Evolutionary conservation across 1,140 invertebrate species (phyloP).

Genomic region (Megalonaias nervosa): DNA sequence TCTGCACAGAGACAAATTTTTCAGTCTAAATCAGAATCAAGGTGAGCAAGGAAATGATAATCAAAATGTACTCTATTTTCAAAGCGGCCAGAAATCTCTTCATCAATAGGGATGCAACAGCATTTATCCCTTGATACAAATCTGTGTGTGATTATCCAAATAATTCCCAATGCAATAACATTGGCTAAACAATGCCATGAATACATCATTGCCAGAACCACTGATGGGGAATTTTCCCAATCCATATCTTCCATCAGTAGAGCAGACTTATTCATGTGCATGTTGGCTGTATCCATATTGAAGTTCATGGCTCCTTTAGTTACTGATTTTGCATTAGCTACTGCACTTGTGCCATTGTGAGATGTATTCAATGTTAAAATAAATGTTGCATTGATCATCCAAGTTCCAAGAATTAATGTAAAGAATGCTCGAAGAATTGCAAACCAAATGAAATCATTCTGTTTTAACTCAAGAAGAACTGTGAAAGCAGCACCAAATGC

Average conservation of each 20-base stretch:
- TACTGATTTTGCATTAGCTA: background rate
- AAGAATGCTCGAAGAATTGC: constrained; percentile 39
- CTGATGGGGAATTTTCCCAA: background rate
- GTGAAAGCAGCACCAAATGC: constrained; percentile 20
- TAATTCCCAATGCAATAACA: constrained; percentile 31
- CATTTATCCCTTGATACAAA: constrained; percentile 34
- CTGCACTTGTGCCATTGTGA: background rate
- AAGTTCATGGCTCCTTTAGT: no score
- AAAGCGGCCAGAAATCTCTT: constrained; percentile 34
- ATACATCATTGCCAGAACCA: constrained; percentile 42
- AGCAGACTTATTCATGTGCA: background rate
- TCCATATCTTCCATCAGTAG: background rate
- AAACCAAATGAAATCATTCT: constrained; percentile 37
- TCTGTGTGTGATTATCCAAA: constrained; percentile 46
- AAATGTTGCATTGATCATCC: constrained; percentile 37
- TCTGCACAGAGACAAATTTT: no score
- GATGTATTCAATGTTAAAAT: constrained; percentile 25
- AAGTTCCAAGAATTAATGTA: constrained; percentile 47
- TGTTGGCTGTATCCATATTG: background rate
- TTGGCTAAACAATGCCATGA: constrained; percentile 41
- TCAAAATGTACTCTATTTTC: constrained; percentile 56
- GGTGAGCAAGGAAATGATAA: constrained; percentile 24
- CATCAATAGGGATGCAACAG: constrained; percentile 24
- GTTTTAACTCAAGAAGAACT: constrained; percentile 38
- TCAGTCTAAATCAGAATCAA: no score